Conservation (phyloP, 2,797 vertebrate species). For the Rousettus madagascariensis region DNA sequence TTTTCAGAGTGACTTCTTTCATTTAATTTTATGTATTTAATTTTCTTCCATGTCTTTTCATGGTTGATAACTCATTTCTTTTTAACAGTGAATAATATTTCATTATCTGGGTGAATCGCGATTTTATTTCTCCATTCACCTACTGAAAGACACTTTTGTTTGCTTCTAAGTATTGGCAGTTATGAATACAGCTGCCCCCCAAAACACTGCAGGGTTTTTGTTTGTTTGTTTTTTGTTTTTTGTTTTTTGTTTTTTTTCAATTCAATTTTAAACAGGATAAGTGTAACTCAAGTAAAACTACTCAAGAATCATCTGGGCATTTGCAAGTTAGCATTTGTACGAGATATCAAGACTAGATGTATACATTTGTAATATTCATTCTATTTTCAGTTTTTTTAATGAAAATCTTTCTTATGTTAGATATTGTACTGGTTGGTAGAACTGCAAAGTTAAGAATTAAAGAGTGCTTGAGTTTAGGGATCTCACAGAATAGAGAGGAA, state of each 20-base stretch:
- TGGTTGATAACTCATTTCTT: not conserved
- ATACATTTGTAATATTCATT: not conserved
- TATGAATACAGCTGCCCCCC: not conserved
- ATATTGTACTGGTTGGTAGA: not conserved
- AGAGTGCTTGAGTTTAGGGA: not conserved
- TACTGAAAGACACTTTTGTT: not conserved
- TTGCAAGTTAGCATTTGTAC: not conserved
- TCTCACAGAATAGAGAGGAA: not conserved
- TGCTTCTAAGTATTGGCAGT: not conserved
- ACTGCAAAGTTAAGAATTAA: not conserved
- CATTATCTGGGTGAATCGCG: not conserved
- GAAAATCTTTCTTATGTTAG: not conserved
- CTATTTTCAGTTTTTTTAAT: not conserved
- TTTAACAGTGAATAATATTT: not conserved
- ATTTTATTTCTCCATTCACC: not conserved
- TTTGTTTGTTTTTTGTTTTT: too few species aligned
- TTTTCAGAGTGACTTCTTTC: not conserved
- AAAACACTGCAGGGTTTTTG: not conserved
- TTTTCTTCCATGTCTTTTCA: not conserved
- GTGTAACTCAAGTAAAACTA: not conserved
- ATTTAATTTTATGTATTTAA: not conserved
- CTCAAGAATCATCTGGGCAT: not conserved
- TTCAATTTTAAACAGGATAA: not conserved
- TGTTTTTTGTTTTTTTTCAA: not conserved
- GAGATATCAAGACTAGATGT: not conserved